Base-by-base conservation (phyloP, 2,888 invertebrate species). In the Imbricaverruca yamaguchii region DNA sequence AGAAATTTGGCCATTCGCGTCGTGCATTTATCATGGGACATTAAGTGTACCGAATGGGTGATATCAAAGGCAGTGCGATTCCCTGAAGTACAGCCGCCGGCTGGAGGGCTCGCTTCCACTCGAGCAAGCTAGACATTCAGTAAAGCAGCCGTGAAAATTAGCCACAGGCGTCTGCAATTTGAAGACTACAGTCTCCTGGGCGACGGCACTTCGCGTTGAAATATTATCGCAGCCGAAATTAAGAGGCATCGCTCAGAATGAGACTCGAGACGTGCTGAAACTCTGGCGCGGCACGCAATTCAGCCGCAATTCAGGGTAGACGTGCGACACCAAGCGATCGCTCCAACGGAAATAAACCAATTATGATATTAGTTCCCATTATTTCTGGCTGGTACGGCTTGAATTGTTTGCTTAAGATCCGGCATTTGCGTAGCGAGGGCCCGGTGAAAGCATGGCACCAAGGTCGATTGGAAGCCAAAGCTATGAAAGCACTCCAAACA, bases 1-100 rank as follows among this genome's bases (percentile, higher is more conserved):
- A 13, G 69, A 69, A 69, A 69, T 69, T 69, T 25, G 69, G 69
- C 69, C 25, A 69, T 69, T 69, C 69, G 12, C 25, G 69, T 25
- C 25, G 69, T 69, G 69, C 69, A 69, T 69, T 69, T 69, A 69
- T 69, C 69, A 69, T 39, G 39, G 69, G 69, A 12, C 67, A 67
- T 39, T 69, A 69, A 69, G 69, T 39, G 69, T 39, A 15, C 39
- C 25, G 39, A 15, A 69, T 69, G 39, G 69, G 69, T 69, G 25
- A 39, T 15, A 69, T 69, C 69, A 69, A 69, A 69, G 69, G 39
- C 69, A 15, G 25, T 7, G 39, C 7, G 23, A 12, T 67, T 39
- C 39, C 39, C 39, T 69, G 69, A 69, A 69, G 69, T 15, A 4
- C 15, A 7, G 13, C 39, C 39, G 13, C 69, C 11, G 39, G 69